Evolutionary conservation across 2,113 vertebrate species (phyloP).

Genomic region (Colinus virginianus): DNA sequence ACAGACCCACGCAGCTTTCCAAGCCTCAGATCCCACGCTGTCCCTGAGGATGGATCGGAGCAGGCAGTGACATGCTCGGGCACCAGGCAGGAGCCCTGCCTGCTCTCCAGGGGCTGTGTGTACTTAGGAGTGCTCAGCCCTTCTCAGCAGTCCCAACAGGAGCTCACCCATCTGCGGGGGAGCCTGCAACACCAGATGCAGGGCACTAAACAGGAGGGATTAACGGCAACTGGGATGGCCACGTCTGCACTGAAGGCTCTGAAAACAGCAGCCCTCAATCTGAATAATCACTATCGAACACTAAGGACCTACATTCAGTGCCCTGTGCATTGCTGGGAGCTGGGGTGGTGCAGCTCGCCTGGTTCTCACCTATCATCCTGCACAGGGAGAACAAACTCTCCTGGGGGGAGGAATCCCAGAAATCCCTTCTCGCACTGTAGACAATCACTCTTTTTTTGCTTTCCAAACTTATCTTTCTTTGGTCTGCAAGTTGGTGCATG

Average conservation of each 20-base stretch:
- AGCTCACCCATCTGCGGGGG: too few relatives aligned
- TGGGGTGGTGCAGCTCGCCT: constrained; percentile 51
- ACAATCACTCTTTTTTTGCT: not conserved
- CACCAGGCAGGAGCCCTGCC: not conserved
- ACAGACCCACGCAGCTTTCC: not conserved
- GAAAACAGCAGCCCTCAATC: constrained; percentile 11
- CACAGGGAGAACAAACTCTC: not conserved
- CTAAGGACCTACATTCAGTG: constrained; percentile 13
- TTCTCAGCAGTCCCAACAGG: not conserved
- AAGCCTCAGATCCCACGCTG: fast-evolving
- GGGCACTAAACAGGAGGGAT: not conserved
- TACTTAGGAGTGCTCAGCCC: not conserved
- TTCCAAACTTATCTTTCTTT: not conserved
- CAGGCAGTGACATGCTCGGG: not conserved
- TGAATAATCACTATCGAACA: constrained; percentile 80
- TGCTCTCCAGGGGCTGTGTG: not conserved
- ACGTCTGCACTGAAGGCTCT: fast-evolving
- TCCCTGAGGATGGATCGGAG: not conserved
- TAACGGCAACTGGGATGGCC: not conserved
- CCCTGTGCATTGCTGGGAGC: not conserved
- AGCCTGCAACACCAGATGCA: not conserved
- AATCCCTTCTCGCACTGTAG: not conserved
- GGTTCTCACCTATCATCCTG: constrained; percentile 4
- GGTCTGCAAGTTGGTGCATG: not conserved
- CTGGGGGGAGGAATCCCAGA: constrained; percentile 31